phyloP scores from a whole-genome alignment of 2,888 invertebrate species.

The Latheticus oryzae region DNA sequence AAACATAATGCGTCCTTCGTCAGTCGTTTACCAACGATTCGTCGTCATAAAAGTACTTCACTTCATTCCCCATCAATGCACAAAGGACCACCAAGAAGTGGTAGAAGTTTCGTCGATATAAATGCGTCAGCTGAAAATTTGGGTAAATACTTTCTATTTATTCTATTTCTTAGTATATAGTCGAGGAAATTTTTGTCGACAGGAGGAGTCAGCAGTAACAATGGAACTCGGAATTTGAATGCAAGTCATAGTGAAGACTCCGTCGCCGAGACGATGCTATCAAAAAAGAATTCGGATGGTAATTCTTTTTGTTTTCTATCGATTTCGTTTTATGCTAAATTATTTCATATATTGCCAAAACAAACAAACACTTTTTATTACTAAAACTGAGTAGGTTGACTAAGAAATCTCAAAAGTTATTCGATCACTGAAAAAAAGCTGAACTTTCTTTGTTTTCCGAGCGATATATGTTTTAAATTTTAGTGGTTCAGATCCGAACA shows the following conservation, averaged over 20 bases:
- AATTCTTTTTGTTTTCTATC: conserved; percentile 65
- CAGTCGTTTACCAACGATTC: conserved; percentile 88
- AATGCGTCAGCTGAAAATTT: conserved; percentile 82
- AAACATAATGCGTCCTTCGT: conserved; percentile 95
- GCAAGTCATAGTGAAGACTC: conserved; percentile 86
- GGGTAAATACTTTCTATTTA: conserved; percentile 66
- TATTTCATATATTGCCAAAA: too few species aligned
- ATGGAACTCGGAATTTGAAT: conserved; percentile 70
- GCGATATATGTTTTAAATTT: too few species aligned
- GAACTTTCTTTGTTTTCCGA: too few species aligned
- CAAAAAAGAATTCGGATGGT: conserved; percentile 88
- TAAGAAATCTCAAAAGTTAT: too few species aligned
- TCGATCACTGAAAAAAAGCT: too few species aligned
- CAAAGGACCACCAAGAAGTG: conserved; percentile 61
- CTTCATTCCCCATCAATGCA: conserved; percentile 80
- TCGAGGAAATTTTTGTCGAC: conserved; percentile 12
- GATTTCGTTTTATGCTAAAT: too few species aligned
- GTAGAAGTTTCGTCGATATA: conserved; percentile 76
- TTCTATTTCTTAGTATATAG: conserved; percentile 11
- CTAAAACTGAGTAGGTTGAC: too few species aligned
- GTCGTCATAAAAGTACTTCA: conserved; percentile 83
- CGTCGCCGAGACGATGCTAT: conserved; percentile 81
- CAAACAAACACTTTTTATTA: too few species aligned
- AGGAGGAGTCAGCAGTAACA: conserved; percentile 64
- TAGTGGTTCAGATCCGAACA: too few species aligned